Evolutionary conservation across 2,797 vertebrate species (phyloP).

Genomic region (Hybognathus amarus): DNA sequence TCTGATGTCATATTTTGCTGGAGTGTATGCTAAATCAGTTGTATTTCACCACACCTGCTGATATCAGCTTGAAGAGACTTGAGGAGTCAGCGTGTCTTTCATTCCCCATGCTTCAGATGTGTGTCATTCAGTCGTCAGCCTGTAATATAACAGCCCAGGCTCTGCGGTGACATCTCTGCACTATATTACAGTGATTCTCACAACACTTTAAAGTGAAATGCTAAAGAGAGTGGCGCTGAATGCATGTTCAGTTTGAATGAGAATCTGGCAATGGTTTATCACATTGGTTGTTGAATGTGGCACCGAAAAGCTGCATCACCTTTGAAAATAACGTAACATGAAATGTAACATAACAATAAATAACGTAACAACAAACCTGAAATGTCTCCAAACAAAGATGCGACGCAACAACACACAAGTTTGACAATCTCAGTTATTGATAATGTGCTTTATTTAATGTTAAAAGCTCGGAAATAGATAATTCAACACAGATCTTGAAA

Average conservation of each 20-base stretch:
- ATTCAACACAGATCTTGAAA: neutral
- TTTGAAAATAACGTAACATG: neutral
- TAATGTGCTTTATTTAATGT: neutral
- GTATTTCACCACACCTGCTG: neutral
- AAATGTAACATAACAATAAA: neutral
- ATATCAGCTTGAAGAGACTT: constrained; percentile 2
- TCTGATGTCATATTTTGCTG: neutral
- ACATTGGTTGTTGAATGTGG: neutral
- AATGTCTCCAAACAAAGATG: neutral
- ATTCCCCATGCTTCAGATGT: neutral
- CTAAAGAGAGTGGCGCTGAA: neutral
- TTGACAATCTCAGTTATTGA: neutral
- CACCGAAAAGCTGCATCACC: neutral
- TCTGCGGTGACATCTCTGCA: neutral
- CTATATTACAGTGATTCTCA: neutral
- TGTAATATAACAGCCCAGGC: neutral
- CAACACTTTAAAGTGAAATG: neutral
- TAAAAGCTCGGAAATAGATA: neutral
- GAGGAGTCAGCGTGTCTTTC: neutral
- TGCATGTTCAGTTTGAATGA: neutral
- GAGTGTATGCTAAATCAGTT: neutral
- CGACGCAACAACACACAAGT: neutral
- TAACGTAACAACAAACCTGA: neutral
- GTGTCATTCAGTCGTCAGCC: neutral
- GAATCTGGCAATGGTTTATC: neutral